Percentiles rank a stretch among this genome's conserved stretches.
These are phyloP conservation scores for Hydropsyche tenuis DNA, from an alignment of 1,140 invertebrate species.

Conservation along the genomic window DNA sequence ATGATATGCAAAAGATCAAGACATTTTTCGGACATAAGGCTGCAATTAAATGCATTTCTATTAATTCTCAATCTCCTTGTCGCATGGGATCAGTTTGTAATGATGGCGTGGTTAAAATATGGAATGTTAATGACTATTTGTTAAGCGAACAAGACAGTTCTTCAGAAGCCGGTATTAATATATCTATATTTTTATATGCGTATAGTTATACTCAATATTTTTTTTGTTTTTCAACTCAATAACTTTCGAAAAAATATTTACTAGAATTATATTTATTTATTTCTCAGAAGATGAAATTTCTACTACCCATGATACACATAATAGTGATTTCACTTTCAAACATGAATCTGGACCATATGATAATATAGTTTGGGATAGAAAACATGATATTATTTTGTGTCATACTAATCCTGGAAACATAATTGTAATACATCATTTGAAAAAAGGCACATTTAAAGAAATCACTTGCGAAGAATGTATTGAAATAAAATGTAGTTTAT, in stretches of 20 bases:
- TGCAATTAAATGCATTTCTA: conserved; percentile 32
- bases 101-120: conserved; percentile 32
- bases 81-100: conserved; percentile 43
- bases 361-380: conserved; percentile 36
- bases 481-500: conserved; percentile 34
- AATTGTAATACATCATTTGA: conserved; percentile 20
- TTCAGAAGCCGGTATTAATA: conserved; percentile 33
- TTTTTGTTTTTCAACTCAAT: not conserved
- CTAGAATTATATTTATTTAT: conserved; percentile 5
- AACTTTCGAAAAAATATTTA: not conserved
- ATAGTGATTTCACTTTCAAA: not conserved
- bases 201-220: not conserved
- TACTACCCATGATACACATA: not conserved
- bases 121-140: conserved; percentile 34
- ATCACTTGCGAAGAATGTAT: conserved; percentile 21
- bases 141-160: conserved; percentile 24
- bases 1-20: conserved; percentile 37
- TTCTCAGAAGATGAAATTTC: conserved; percentile 10
- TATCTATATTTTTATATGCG: not conserved
- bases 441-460: not conserved
- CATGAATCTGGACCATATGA: conserved; percentile 5
- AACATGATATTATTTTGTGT: conserved; percentile 30
- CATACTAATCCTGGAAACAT: conserved; percentile 35
- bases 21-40: conserved; percentile 34
- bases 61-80: conserved; percentile 27